These are phyloP conservation scores for Scaptomyza hsui DNA, from an alignment of 1,140 invertebrate genomes.

Conservation along the genomic window DNA sequence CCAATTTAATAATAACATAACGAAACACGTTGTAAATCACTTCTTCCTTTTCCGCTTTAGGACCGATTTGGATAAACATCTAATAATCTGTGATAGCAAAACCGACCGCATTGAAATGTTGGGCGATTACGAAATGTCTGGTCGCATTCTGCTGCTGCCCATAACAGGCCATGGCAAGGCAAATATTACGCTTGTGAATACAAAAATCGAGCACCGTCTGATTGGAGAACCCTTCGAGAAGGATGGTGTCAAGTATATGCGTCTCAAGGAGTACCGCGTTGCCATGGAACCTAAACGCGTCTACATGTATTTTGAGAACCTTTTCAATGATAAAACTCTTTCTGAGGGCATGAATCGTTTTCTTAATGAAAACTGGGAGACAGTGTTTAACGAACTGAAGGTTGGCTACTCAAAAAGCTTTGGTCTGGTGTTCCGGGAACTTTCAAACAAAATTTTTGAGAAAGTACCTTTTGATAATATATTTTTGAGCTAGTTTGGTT, in stretches of 20 bases:
- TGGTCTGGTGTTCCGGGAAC: slow-evolving; percentile 86
- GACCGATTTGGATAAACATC: slow-evolving; percentile 84
- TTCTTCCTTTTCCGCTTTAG: slow-evolving; percentile 55
- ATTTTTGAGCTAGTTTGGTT: slow-evolving; percentile 84
- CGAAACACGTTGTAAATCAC: neutral
- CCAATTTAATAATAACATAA: slow-evolving; percentile 13
- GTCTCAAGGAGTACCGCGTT: slow-evolving; percentile 86
- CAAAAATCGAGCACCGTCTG: slow-evolving; percentile 86
- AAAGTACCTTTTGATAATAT: slow-evolving; percentile 87
- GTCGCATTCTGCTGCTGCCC: slow-evolving; percentile 88
- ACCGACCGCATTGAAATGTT: slow-evolving; percentile 86
- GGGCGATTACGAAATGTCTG: slow-evolving; percentile 88
- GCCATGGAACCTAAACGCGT: slow-evolving; percentile 86
- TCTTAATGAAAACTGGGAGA: slow-evolving; percentile 88
- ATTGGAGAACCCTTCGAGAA: slow-evolving; percentile 86
- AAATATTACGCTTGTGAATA: slow-evolving; percentile 88
- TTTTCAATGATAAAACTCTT: slow-evolving; percentile 86
- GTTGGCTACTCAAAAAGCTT: slow-evolving; percentile 87
- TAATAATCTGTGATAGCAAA: slow-evolving; percentile 84
- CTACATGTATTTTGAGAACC: slow-evolving; percentile 86
- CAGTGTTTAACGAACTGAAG: slow-evolving; percentile 88
- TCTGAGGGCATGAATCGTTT: slow-evolving; percentile 86
- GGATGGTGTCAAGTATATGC: slow-evolving; percentile 87
- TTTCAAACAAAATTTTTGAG: slow-evolving; percentile 87
- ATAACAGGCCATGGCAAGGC: slow-evolving; percentile 88